A percentile compares a stretch with the other conserved stretches of the same genome.
Evolutionary conservation across 2,113 vertebrate genomes (phyloP).

Genomic region (Channa argus): DNA sequence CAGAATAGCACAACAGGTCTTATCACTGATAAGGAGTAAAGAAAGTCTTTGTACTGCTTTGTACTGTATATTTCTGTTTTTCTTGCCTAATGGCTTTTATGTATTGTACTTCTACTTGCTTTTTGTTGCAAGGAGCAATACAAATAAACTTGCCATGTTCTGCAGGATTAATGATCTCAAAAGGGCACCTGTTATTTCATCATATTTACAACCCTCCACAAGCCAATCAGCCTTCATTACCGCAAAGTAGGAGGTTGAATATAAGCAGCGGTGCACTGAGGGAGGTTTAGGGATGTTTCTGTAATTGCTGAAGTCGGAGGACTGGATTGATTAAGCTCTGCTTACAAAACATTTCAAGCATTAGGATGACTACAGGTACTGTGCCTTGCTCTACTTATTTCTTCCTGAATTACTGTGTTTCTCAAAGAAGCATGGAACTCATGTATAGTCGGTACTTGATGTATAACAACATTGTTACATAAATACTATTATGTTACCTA

Average conservation of each 20-base stretch:
- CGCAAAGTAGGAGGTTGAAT: slow-evolving; percentile 51
- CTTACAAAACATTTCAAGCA: slow-evolving; percentile 21
- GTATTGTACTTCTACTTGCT: too few relatives aligned
- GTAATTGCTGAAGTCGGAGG: slow-evolving; percentile 4
- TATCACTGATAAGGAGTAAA: too few relatives aligned
- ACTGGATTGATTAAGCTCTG: not conserved
- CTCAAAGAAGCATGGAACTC: not conserved
- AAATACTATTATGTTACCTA: slow-evolving; percentile 30
- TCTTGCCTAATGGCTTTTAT: not conserved
- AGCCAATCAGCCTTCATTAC: slow-evolving; percentile 56
- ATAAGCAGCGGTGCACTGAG: slow-evolving; percentile 39
- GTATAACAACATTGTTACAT: not conserved
- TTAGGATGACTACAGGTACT: slow-evolving; percentile 50
- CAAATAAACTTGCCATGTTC: not conserved
- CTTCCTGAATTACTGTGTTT: not conserved
- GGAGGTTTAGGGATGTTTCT: not conserved
- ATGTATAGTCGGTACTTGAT: not conserved
- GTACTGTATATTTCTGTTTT: not conserved
- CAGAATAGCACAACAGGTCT: too few relatives aligned
- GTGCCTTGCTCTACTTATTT: not conserved
- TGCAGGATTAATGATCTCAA: slow-evolving; percentile 26
- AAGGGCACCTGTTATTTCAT: slow-evolving; percentile 43
- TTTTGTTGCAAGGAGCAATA: not conserved
- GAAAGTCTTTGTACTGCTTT: too few relatives aligned
- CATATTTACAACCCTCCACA: slow-evolving; percentile 66